phyloP scores from a whole-genome alignment of 2,797 vertebrate species.

The Atherinosoma microstoma region DNA sequence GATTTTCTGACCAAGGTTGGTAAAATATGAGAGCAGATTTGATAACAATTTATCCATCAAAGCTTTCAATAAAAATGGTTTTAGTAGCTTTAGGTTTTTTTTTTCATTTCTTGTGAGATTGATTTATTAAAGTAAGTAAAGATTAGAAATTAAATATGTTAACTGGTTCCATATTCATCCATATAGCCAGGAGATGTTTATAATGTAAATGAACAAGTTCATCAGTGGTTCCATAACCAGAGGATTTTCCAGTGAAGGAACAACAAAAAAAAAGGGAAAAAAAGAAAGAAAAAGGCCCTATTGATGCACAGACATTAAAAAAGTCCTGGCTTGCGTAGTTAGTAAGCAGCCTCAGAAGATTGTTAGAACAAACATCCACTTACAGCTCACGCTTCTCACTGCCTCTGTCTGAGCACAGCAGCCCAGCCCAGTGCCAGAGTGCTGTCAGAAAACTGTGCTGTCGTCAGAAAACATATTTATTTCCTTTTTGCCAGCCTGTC shows the following conservation, averaged over 20 bases:
- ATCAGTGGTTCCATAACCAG: slow-evolving; percentile 44
- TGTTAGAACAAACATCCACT: slow-evolving; percentile 70
- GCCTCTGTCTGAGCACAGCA: slow-evolving; percentile 64
- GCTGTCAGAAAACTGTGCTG: slow-evolving; percentile 80
- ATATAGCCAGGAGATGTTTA: slow-evolving; percentile 53
- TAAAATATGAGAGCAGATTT: too few relatives aligned
- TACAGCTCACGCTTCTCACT: slow-evolving; percentile 57
- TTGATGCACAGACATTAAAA: slow-evolving; percentile 57
- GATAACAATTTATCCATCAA: too few relatives aligned
- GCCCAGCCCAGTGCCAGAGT: slow-evolving; percentile 72
- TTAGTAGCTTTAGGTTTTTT: not conserved
- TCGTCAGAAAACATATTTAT: slow-evolving; percentile 85
- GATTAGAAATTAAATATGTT: slow-evolving; percentile 44
- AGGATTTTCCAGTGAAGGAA: slow-evolving; percentile 44
- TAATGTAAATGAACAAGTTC: slow-evolving; percentile 60
- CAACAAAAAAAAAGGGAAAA: not conserved
- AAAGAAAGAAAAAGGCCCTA: not conserved
- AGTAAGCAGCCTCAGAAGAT: slow-evolving; percentile 53
- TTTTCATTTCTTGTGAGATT: not conserved
- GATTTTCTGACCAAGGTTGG: too few relatives aligned
- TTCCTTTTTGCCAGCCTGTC: slow-evolving; percentile 76
- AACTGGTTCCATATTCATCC: slow-evolving; percentile 28
- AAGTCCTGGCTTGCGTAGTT: slow-evolving; percentile 46
- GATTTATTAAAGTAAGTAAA: slow-evolving; percentile 23
- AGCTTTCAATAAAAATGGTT: not conserved